These are phyloP conservation scores for Actinostola sp. DNA, from an alignment of 92 coral and sea anemone species.

Conservation along the genomic window DNA sequence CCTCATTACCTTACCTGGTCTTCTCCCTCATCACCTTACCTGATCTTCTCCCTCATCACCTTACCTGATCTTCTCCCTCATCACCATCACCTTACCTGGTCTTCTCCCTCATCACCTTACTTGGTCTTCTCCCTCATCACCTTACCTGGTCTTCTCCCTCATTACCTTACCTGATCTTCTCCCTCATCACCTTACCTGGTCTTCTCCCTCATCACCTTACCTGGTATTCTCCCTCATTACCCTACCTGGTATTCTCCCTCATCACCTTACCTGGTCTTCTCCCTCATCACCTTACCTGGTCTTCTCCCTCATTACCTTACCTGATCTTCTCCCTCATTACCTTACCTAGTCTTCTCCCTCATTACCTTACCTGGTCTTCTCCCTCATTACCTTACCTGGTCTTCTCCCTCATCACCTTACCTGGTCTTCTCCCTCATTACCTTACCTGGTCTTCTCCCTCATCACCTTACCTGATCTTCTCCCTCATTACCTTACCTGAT, in stretches of 20 bases:
- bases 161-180: conserved; percentile 22
- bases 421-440: conserved; percentile 28
- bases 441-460: too few species aligned
- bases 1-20: too few species aligned
- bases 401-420: background rate
- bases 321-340: conserved; percentile 25
- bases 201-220: background rate
- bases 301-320: background rate
- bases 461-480: conserved; percentile 22
- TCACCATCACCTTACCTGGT: conserved; percentile 8
- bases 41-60: conserved; percentile 14
- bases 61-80: too few species aligned
- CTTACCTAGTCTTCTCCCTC: too few species aligned
- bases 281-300: conserved; percentile 6
- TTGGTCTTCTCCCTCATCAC: conserved; percentile 22
- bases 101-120: conserved; percentile 18
- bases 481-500: too few species aligned
- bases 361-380: conserved; percentile 24
- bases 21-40: conserved; percentile 1
- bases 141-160: too few species aligned
- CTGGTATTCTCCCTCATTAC: conserved; percentile 28
- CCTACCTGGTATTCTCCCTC: too few species aligned
- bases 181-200: conserved; percentile 6
- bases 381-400: too few species aligned
- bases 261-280: conserved; percentile 24